phyloP scores from a whole-genome alignment of 1,140 invertebrate species.

The Drosophila melanica region DNA sequence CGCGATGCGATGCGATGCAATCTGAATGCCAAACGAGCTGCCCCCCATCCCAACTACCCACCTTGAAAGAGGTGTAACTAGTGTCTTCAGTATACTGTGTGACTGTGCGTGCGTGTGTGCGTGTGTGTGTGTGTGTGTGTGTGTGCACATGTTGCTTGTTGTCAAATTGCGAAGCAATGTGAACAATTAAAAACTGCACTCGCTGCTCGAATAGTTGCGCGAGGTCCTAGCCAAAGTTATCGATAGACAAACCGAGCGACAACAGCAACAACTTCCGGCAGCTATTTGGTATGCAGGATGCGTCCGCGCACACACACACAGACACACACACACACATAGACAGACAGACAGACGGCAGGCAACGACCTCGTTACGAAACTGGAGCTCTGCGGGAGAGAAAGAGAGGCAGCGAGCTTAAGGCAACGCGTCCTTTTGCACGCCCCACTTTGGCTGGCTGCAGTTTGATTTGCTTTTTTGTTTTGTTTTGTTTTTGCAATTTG shows the following conservation, averaged over 20 bases:
- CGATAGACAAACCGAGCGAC: conserved; percentile 37
- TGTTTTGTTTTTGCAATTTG: conserved; percentile 12
- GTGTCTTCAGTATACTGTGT: conserved; percentile 20
- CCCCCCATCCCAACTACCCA: not conserved
- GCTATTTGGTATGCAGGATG: conserved; percentile 74
- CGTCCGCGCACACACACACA: conserved; percentile 51
- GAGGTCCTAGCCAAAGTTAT: conserved; percentile 47
- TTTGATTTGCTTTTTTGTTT: conserved; percentile 47
- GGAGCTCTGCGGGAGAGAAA: conserved; percentile 40
- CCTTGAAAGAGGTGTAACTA: conserved; percentile 19
- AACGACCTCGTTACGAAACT: conserved; percentile 79
- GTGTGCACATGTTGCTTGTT: conserved; percentile 72
- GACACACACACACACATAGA: conserved; percentile 35
- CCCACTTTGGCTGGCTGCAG: conserved; percentile 49
- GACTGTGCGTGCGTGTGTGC: conserved; percentile 5
- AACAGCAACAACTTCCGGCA: conserved; percentile 55
- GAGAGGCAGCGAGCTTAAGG: conserved; percentile 1
- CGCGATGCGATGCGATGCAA: conserved; percentile 73
- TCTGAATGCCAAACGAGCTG: conserved; percentile 80
- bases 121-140: conserved; percentile 14
- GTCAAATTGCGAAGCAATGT: conserved; percentile 69
- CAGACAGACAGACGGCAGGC: conserved; percentile 41
- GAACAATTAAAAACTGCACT: conserved; percentile 69
- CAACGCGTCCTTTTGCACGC: conserved; percentile 35
- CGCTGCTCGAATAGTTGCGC: conserved; percentile 60